Conservation (phyloP, 2,888 invertebrate species). For the Willowsia nigromaculata region DNA sequence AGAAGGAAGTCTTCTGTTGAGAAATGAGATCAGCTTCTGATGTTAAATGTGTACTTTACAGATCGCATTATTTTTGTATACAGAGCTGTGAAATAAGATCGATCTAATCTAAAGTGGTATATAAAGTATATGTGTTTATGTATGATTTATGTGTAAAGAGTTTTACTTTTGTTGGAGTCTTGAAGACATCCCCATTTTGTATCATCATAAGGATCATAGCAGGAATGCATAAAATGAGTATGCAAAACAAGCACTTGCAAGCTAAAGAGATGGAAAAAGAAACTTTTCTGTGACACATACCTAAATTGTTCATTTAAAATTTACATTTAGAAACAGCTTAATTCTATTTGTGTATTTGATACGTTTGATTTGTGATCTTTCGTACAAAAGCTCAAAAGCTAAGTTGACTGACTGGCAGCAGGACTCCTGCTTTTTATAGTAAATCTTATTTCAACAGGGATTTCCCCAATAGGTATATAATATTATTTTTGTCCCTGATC, state of each 20-base stretch:
- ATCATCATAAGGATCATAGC: too few relatives aligned
- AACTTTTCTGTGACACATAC: not conserved
- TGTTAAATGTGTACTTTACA: not conserved
- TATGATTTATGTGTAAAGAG: too few relatives aligned
- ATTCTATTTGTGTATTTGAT: not conserved
- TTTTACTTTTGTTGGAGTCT: too few relatives aligned
- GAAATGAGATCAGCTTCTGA: conserved; percentile 64
- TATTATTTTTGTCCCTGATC: not conserved
- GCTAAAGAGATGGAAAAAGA: not conserved
- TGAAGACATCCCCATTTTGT: too few relatives aligned
- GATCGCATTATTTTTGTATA: not conserved
- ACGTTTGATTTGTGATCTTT: not conserved
- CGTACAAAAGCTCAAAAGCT: too few relatives aligned
- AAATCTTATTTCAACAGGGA: not conserved
- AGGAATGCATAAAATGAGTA: too few relatives aligned
- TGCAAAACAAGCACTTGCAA: too few relatives aligned
- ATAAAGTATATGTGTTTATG: too few relatives aligned
- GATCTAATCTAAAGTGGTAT: too few relatives aligned
- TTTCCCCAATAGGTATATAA: too few relatives aligned
- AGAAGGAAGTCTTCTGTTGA: conserved; percentile 56
- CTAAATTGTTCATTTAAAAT: not conserved
- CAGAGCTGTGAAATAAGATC: too few relatives aligned
- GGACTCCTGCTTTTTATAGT: not conserved
- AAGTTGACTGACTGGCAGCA: not conserved
- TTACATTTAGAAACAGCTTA: not conserved